Base-by-base conservation (phyloP, 1,140 invertebrate species). In the Ceratosolen solmsi region DNA sequence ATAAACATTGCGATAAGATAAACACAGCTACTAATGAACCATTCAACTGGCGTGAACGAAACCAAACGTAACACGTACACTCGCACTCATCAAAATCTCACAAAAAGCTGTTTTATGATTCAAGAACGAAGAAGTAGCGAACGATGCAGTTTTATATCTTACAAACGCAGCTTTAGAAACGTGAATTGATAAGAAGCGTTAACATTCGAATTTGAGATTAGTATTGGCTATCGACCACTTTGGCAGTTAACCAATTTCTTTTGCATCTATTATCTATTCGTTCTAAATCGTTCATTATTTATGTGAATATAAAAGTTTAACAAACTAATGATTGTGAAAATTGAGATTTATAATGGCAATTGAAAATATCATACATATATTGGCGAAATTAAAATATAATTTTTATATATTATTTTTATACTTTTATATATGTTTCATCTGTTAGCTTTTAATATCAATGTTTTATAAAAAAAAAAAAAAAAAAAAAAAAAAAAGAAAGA, bases 1-100 rank as follows among this genome's bases (percentile, higher is more conserved):
- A 33, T 82, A 82, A 82, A 82, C 51, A 76, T 58, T 25, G 73
- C 80, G 73, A 82, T 82, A 82, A 82, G 80, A 82, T 82, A 82
- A 82, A 82, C 79, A 33, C 72, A 36, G 60, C 33, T 46, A 65
- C 63, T 82, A 82, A 82, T 82, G 63, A 76, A 76, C 38, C 80
- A 71, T 80, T 68, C 13, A 60, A n/a, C 46, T n/a, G 51, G 65
- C 70, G 54, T 38, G 68, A 58, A 49, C 27, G 51, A 30, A 46
- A 22, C 65, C 56, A n/a, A 79, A 68, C 25, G 38, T 33, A 58
- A 65, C 41, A 56, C 80, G 72, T 76, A 68, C 30, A 27, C 60
- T 54, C 54, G 38, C 38, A 70, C 79, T 54, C 79, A 72, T 75
- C 72, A 65, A 80, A 74, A 51, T 54, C 41, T 56, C 68, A 70